Evolutionary conservation across 2,797 vertebrate genomes (phyloP).

Genomic region (Otolemur crassicaudatus): DNA sequence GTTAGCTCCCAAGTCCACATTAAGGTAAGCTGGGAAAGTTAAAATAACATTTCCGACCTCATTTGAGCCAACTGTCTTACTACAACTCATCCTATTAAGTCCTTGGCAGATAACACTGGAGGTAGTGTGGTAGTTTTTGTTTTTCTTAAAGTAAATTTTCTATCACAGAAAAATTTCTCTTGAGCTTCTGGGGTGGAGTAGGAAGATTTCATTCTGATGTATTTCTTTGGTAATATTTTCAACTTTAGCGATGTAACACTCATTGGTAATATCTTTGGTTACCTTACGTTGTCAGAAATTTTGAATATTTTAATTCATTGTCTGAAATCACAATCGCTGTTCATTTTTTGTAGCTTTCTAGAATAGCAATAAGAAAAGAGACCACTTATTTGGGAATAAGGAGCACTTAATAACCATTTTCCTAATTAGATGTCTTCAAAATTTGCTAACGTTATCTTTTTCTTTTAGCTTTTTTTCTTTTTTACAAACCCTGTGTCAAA

Average conservation of each 20-base stretch:
- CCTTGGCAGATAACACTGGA: not conserved
- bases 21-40: not conserved
- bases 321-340: not conserved
- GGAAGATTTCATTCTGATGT: not conserved
- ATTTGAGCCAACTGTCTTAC: not conserved
- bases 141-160: slow-evolving; percentile 21
- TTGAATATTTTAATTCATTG: slow-evolving; percentile 15
- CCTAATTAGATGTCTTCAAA: slow-evolving; percentile 33
- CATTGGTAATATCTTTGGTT: slow-evolving; percentile 7
- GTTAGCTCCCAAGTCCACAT: not conserved
- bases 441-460: not conserved
- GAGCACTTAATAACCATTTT: slow-evolving; percentile 23
- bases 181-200: not conserved
- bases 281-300: slow-evolving; percentile 40
- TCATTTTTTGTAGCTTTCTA: slow-evolving; percentile 3
- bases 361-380: not conserved
- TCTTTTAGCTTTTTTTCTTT: no score
- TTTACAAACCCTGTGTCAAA: no score
- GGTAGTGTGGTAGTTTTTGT: not conserved
- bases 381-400: slow-evolving; percentile 6
- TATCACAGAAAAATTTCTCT: not conserved
- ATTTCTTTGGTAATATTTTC: slow-evolving; percentile 45
- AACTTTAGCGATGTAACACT: not conserved
- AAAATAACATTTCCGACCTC: not conserved
- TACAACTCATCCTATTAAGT: not conserved